These are phyloP conservation scores for Theristicus caerulescens DNA, from an alignment of 2,113 vertebrate species.

Conservation along the genomic window DNA sequence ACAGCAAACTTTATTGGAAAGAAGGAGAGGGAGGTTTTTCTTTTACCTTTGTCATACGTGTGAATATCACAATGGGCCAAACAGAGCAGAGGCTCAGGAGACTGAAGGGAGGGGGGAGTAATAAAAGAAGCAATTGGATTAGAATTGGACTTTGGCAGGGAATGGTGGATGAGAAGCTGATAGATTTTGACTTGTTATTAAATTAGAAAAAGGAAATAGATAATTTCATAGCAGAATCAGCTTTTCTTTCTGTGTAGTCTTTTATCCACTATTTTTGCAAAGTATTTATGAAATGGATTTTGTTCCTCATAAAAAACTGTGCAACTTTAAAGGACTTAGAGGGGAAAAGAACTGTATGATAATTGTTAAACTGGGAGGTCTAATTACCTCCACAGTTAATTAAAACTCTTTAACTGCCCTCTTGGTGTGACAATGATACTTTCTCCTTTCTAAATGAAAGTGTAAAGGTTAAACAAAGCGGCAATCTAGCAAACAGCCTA, in stretches of 20 bases:
- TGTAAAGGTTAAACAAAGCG: slow-evolving; percentile 53
- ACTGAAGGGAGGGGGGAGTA: not conserved
- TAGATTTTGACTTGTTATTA: slow-evolving; percentile 53
- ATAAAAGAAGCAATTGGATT: slow-evolving; percentile 51
- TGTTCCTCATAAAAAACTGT: not conserved
- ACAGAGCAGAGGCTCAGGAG: slow-evolving; percentile 24
- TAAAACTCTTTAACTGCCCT: slow-evolving; percentile 64
- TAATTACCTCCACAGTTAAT: slow-evolving; percentile 64
- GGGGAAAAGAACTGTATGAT: slow-evolving; percentile 40
- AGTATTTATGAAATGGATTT: slow-evolving; percentile 21
- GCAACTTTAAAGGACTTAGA: slow-evolving; percentile 33
- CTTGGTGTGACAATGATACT: slow-evolving; percentile 46
- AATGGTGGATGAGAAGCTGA: slow-evolving; percentile 22
- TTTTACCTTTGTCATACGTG: slow-evolving; percentile 8
- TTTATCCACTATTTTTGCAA: not conserved
- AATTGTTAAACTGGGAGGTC: slow-evolving; percentile 55
- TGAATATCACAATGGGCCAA: slow-evolving; percentile 43
- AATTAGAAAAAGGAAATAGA: slow-evolving; percentile 44
- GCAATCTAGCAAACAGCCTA: slow-evolving; percentile 51
- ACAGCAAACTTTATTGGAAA: slow-evolving; percentile 24
- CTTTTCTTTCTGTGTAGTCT: not conserved
- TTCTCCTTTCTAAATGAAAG: slow-evolving; percentile 54
- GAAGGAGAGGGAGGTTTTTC: not conserved
- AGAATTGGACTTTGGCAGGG: slow-evolving; percentile 44
- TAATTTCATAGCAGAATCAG: not conserved